A percentile compares a stretch with the other conserved stretches of the same genome.
phyloP scores from a whole-genome alignment of 2,113 vertebrate species.

The Salminus brasiliensis region DNA sequence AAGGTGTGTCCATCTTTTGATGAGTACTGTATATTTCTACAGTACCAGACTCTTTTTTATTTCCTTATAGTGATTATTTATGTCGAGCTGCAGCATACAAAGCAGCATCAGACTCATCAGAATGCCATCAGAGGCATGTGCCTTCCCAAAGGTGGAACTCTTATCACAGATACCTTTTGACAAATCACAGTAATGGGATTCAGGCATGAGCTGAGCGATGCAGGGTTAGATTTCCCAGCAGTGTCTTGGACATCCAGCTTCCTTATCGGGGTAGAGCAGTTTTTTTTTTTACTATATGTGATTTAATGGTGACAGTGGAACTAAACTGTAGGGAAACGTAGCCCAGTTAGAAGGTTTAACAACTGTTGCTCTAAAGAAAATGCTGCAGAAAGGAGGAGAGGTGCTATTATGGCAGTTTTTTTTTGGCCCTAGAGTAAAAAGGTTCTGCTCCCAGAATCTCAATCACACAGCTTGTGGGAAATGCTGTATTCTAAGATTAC shows the following conservation, averaged over 20 bases:
- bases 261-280: neutral
- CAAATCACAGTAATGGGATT: neutral
- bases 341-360: neutral
- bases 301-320: neutral
- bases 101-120: neutral
- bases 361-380: neutral
- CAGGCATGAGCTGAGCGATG: neutral
- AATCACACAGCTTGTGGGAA: neutral
- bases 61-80: neutral
- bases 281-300: neutral
- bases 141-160: neutral
- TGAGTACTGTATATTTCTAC: no score
- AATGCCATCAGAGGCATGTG: neutral
- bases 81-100: neutral
- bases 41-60: neutral
- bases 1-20: no score
- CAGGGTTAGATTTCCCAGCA: constrained; percentile 3
- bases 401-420: neutral
- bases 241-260: neutral
- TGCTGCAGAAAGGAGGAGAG: neutral
- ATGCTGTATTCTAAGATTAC: neutral
- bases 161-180: neutral
- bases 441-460: neutral
- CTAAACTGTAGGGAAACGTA: neutral
- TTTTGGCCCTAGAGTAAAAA: neutral